Evolutionary conservation across 2,888 invertebrate species (phyloP), one percentile per base, ranked within the genome.

Genomic region (Zygogramma bicolorata): DNA sequence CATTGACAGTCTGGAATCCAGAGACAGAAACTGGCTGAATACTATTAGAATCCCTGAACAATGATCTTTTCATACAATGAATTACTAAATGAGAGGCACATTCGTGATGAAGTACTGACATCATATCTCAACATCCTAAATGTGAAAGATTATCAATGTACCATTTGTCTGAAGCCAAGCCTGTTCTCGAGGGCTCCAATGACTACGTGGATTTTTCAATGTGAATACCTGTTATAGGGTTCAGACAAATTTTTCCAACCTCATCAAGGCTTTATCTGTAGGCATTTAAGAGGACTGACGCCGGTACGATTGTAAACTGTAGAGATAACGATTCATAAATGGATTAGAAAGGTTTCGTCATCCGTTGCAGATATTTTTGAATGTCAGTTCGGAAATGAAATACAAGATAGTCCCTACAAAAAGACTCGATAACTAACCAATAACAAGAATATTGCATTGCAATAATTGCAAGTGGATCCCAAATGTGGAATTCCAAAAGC

Each of bases 281-380:
- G 65, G 34, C 15, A 27, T 49, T 61, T 62, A 57, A 61, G 57
- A 63, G 25, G 18, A 62, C 69, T 69, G 71, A 68, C 74, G 70
- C 65, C 70, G 42, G 59, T 60, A 61, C 58, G 66, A 67, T 70
- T 61, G 63, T 60, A 71, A 29, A 68, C 15, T 63, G 27, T 42
- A 57, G 57, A 70, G 71, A 74, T 71, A 71, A 71, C 65, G 58
- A 69, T 58, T 22, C 58, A 53, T 67, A 67, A 68, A 71, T 70
- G 63, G 68, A 70, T 68, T 68, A 74, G 60, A 70, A 68, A 22
- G 53, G 68, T 70, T 67, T 66, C 49, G 20, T 63, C 57, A 53
- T 18, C 46, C 34, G 42, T 63, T 46, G 63, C 63, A 63, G 46
- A 63, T 49, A 62, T n/a, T 18, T 42, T 18, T 15, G 27, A 31